Conservation (phyloP, 1,140 invertebrate species). For the Drosophila seguyi region DNA sequence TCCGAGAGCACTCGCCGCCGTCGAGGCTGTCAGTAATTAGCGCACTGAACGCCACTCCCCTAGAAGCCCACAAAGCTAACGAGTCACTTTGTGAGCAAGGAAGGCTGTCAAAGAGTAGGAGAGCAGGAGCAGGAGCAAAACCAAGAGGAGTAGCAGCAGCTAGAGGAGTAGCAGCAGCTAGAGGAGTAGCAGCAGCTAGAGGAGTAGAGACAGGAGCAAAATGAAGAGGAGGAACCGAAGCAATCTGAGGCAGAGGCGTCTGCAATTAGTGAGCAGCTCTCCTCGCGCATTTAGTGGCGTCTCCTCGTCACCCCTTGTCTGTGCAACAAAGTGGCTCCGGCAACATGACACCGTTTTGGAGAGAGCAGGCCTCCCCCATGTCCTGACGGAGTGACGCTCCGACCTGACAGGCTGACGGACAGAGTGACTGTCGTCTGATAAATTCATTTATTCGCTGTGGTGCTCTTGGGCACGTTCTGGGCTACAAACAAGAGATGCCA, state of each 20-base stretch:
- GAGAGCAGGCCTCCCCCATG: constrained; percentile 33
- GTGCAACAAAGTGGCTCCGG: constrained; percentile 68
- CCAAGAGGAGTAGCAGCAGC: neutral
- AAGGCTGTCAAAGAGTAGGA: constrained; percentile 10
- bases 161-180: neutral
- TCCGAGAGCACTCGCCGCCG: constrained; percentile 61
- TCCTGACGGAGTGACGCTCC: constrained; percentile 25
- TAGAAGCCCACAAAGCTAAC: constrained; percentile 66
- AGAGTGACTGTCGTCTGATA: constrained; percentile 55
- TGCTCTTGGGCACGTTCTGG: constrained; percentile 68
- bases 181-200: neutral
- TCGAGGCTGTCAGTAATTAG: constrained; percentile 74
- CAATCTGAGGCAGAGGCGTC: constrained; percentile 52
- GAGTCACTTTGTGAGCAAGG: constrained; percentile 76
- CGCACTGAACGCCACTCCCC: constrained; percentile 61
- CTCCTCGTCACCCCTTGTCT: neutral
- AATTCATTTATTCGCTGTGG: constrained; percentile 55
- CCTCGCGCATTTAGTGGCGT: constrained; percentile 70
- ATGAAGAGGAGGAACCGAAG: constrained; percentile 1
- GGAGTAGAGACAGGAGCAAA: neutral
- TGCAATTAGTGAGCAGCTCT: constrained; percentile 75
- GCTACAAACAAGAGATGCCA: constrained; percentile 58
- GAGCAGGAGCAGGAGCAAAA: neutral
- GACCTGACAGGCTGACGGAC: constrained; percentile 44
- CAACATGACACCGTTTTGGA: constrained; percentile 69